These are phyloP conservation scores for Platichthys flesus DNA, from an alignment of 2,113 vertebrate genomes.

Conservation along the genomic window DNA sequence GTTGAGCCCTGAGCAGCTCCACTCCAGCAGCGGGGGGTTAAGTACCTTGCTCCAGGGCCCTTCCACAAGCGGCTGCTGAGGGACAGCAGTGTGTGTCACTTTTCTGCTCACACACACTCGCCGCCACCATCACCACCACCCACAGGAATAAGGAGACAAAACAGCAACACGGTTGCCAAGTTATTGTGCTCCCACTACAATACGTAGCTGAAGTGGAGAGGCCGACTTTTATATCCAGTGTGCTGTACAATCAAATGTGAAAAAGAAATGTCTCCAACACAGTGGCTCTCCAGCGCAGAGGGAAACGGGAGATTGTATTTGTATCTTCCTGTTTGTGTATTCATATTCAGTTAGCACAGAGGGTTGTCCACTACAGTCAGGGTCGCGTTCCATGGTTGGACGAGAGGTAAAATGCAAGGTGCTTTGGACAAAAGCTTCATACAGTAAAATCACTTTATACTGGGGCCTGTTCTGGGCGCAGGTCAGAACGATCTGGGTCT, in stretches of 20 bases:
- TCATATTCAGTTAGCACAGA: constrained; percentile 4
- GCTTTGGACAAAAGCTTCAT: too few species aligned
- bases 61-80: constrained; percentile 61
- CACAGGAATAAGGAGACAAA: constrained; percentile 52
- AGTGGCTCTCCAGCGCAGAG: background rate
- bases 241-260: background rate
- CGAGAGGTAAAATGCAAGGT: background rate
- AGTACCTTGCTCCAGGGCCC: constrained; percentile 71
- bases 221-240: constrained; percentile 9
- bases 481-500: background rate
- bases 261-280: background rate
- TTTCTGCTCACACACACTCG: constrained; percentile 34
- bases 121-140: constrained; percentile 31
- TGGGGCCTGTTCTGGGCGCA: too few species aligned
- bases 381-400: background rate
- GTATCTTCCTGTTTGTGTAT: background rate
- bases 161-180: constrained; percentile 62
- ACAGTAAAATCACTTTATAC: too few species aligned
- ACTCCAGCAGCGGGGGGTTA: constrained; percentile 73
- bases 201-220: constrained; percentile 12
- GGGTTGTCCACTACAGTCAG: background rate
- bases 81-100: constrained; percentile 65
- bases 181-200: constrained; percentile 44
- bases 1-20: constrained; percentile 64
- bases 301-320: background rate